Conservation (phyloP, 2,888 invertebrate genomes). For the Mimas tiliae region DNA sequence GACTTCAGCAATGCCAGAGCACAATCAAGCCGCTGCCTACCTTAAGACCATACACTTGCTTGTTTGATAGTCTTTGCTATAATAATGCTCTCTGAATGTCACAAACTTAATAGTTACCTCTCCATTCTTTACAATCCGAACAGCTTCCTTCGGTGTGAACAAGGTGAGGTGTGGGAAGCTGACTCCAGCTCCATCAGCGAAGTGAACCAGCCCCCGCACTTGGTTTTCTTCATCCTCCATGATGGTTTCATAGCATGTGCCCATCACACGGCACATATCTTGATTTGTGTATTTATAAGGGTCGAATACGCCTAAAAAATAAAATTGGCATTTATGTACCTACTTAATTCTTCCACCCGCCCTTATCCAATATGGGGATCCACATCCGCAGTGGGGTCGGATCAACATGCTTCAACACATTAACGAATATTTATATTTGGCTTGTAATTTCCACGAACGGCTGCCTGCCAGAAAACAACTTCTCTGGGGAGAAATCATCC, state of each 20-base stretch:
- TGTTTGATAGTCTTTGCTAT: background rate
- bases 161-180: slow-evolving; percentile 90
- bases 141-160: slow-evolving; percentile 91
- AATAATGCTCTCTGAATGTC: background rate
- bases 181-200: slow-evolving; percentile 90
- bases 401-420: too few relatives aligned
- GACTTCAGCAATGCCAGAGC: too few relatives aligned
- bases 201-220: slow-evolving; percentile 91
- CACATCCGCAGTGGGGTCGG: too few relatives aligned
- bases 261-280: slow-evolving; percentile 91
- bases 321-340: too few relatives aligned
- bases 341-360: too few relatives aligned
- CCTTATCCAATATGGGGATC: too few relatives aligned
- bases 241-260: slow-evolving; percentile 90
- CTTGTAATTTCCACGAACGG: too few relatives aligned
- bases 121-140: slow-evolving; percentile 91
- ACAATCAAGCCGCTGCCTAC: too few relatives aligned
- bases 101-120: slow-evolving; percentile 83
- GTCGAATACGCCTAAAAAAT: slow-evolving; percentile 89
- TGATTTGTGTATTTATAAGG: slow-evolving; percentile 90
- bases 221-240: slow-evolving; percentile 93
- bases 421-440: too few relatives aligned
- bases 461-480: too few relatives aligned
- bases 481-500: too few relatives aligned
- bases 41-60: too few relatives aligned